These are phyloP conservation scores for Ctenodactylus gundi DNA, from an alignment of 2,113 vertebrate species.

Conservation along the genomic window DNA sequence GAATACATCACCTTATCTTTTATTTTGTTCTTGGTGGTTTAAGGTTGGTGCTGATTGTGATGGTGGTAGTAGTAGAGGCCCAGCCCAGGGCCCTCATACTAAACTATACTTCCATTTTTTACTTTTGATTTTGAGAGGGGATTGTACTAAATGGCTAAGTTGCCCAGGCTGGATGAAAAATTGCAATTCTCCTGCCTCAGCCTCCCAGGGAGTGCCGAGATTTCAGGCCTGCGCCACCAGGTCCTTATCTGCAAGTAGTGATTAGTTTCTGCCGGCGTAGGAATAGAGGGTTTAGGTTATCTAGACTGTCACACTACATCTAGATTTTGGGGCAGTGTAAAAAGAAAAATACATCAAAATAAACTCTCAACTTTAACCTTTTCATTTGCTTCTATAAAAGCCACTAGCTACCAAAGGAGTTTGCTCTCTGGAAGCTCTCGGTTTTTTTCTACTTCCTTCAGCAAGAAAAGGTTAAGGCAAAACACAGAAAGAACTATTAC, in stretches of 20 bases:
- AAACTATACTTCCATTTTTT: no score
- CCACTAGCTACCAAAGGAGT: conserved; percentile 13
- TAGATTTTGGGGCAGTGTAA: neutral
- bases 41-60: no score
- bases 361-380: conserved; percentile 9
- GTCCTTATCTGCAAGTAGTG: neutral
- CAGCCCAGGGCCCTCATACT: no score
- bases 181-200: no score
- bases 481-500: conserved; percentile 33
- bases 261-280: neutral
- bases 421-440: neutral
- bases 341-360: conserved; percentile 24
- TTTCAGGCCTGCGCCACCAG: no score
- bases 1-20: neutral
- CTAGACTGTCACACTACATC: neutral
- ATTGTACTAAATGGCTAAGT: no score
- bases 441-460: neutral
- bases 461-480: conserved; percentile 47
- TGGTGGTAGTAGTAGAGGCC: no score
- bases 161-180: no score
- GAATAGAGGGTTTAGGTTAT: neutral
- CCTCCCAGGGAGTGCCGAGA: no score
- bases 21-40: no score
- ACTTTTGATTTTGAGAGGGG: no score
- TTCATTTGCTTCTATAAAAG: neutral